Base-by-base conservation (phyloP, 2,113 vertebrate species). In the Anolis sagrei region DNA sequence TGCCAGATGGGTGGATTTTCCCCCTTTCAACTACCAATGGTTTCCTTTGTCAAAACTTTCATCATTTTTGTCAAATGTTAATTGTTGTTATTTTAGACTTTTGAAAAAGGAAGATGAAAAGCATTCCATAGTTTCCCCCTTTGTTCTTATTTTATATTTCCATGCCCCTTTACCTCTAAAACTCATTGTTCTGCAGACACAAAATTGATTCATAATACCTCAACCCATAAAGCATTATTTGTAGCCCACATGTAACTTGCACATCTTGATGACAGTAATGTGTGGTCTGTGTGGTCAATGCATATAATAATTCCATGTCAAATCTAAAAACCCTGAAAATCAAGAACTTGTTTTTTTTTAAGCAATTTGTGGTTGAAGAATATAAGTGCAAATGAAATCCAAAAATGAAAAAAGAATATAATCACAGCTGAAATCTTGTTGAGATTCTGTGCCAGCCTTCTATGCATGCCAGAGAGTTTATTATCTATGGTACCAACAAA, bases 91-190 rank as follows among this genome's bases (percentile, higher is more conserved):
- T 76, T 86, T 94, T 89, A 93, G 14, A 6, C 83, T 85, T 78
- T 49, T 81, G 87, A 87, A 89, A 86, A 89, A 66, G 76, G 80
- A 79, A 87, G 36, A 44, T 64, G 78, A 87, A 89, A 90, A 93
- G 78, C n/a, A 7, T 84, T 91, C 73, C 89, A 88, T 77, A 92
- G 91, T 84, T 79, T 68, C n/a, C 89, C 78, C 89, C 89, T 91
- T 94, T 84, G 92, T 89, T 91, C 84, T 89, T 89, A 90, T 88
- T 92, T 93, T 89, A 90, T 36, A 49, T 92, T 94, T 94, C 79
- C 88, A 73, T 91, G 81, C 68, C 84, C 62, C 68, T 11, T n/a
- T 8, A 75, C 76, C 6, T 81, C 73, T 32, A 72, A 64, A 86
- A 84, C 62, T 87, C 85, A 86, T 83, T 92, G 81, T 73, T 89